Evolutionary conservation across 2,113 vertebrate species (phyloP), one percentile per base, ranked within the genome.

Genomic region (Casuarius casuarius): DNA sequence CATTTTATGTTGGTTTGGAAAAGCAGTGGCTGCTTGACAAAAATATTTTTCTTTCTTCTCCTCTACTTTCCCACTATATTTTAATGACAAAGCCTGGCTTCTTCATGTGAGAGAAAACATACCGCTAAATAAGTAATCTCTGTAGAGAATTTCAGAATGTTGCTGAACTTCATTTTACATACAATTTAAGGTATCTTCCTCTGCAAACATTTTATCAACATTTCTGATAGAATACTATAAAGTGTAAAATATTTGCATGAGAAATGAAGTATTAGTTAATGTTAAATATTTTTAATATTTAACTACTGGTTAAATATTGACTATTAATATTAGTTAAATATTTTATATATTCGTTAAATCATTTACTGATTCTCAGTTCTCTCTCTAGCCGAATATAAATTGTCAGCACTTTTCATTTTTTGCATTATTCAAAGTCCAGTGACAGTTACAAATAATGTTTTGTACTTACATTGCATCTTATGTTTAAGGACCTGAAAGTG

Each of bases 1-100:
- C 21, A 7, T 8, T 56, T 90, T 76, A 38, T n/a, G 58, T 77
- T 95, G 91, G 68, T 97, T 95, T 88, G 82, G 91, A 95, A 93
- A 85, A 87, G 42, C 70, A 74, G 73, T n/a, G 44, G 38, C 70
- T 88, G 21, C 72, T 68, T 49, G 78, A 89, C 72, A 63, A 84
- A 93, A 92, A 74, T 62, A 67, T 80, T 93, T 77, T 86, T 93
- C 77, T 74, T 94, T 85, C 82, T 94, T 90, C 33, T 35, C 38
- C 31, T 59, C 58, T 52, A 25, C 46, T 94, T 88, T 88, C 49
- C 66, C n/a, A 84, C 77, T 96, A 29, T 71, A 31, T 75, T 83
- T 81, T 94, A 80, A 87, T 83, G 84, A 79, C 79, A 95, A 52
- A 82, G 54, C 33, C 49, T 95, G 76, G n/a, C 84, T 86, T 67